Base-by-base conservation (phyloP, 1,140 invertebrate species). In the Bombus pyrosoma region DNA sequence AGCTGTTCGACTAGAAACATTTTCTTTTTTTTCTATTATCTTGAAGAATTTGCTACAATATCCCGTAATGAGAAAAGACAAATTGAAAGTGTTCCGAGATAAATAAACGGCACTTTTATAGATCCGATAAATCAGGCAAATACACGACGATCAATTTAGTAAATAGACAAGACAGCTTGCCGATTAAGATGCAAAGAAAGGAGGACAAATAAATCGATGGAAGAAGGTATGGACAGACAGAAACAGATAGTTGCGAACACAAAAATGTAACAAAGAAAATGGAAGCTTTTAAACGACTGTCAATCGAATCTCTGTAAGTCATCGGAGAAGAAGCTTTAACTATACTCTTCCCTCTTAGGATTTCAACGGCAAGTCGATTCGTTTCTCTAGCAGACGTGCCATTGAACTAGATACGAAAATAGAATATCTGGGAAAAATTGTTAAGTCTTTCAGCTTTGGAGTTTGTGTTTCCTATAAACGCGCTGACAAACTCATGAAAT, bases 351-450 rank as follows among this genome's bases (percentile, higher is more conserved):
- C 34, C 34, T 78, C 57, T 78, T 62, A 18, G 59, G 18, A 62
- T 77, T 77, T 62, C 75, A 62, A 39, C 57, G 37, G 75, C 6
- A 39, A 72, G 28, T 41, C 18, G 76, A 78, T 78, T 78, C 57
- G 53, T 59, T 28, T n/a, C 37, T 34, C 37, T 22, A 9, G 15
- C 32, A 25, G 66, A 68, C 66, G 32, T 25, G 66, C 34, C 66
- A 37, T 68, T 34, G 15, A 37, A 37, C 66, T 22, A 34, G 34
- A 32, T 37, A 22, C 32, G 66, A 37, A 34, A 37, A 68, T 68
- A 37, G 22, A 68, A 68, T 68, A 68, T 68, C 66, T 34, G 66
- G 18, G 8, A 34, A 18, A 68, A 34, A 32, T 68, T 37, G 66
- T 68, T 37, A 37, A 68, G 34, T 68, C 9, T 15, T 37, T 18